A percentile compares a stretch with the other conserved stretches of the same genome.
phyloP scores from a whole-genome alignment of 1,140 invertebrate genomes.

The Prorops nasuta region DNA sequence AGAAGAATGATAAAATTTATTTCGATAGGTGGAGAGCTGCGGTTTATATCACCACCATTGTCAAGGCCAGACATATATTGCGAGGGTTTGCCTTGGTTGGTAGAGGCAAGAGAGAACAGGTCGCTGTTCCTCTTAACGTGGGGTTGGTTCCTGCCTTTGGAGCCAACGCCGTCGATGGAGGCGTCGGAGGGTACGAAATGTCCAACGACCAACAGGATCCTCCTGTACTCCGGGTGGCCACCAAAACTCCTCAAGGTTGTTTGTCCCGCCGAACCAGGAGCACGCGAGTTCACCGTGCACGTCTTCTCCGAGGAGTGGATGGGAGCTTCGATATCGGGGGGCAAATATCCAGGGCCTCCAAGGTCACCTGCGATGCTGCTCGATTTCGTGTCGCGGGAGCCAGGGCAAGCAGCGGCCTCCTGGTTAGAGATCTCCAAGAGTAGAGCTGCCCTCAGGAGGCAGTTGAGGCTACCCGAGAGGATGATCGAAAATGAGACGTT shows the following conservation, averaged over 20 bases:
- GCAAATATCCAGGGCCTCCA: slow-evolving; percentile 46
- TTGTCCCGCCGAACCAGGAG: slow-evolving; percentile 69
- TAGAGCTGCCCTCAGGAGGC: slow-evolving; percentile 63
- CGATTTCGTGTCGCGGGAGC: slow-evolving; percentile 70
- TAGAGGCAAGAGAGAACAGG: slow-evolving; percentile 71
- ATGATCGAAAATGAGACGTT: slow-evolving; percentile 61
- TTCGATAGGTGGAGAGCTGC: slow-evolving; percentile 60
- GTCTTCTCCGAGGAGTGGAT: slow-evolving; percentile 76
- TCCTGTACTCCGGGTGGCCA: slow-evolving; percentile 53
- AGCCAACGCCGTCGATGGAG: slow-evolving; percentile 51
- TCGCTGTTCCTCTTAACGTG: slow-evolving; percentile 74
- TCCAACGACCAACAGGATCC: slow-evolving; percentile 48
- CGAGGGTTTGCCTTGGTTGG: slow-evolving; percentile 71
- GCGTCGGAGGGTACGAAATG: slow-evolving; percentile 63
- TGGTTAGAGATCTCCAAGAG: slow-evolving; percentile 74
- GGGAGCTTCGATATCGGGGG: slow-evolving; percentile 42
- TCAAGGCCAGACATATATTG: slow-evolving; percentile 66
- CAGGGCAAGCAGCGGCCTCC: slow-evolving; percentile 67
- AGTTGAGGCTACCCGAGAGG: slow-evolving; percentile 54
- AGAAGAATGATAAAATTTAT: no score
- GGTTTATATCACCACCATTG: slow-evolving; percentile 62
- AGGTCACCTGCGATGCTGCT: slow-evolving; percentile 66
- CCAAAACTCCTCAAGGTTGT: slow-evolving; percentile 68
- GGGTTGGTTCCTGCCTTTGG: slow-evolving; percentile 61
- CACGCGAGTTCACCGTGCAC: slow-evolving; percentile 67